Evolutionary conservation across 2,888 invertebrate species (phyloP).

Genomic region (Sisyra terminalis): DNA sequence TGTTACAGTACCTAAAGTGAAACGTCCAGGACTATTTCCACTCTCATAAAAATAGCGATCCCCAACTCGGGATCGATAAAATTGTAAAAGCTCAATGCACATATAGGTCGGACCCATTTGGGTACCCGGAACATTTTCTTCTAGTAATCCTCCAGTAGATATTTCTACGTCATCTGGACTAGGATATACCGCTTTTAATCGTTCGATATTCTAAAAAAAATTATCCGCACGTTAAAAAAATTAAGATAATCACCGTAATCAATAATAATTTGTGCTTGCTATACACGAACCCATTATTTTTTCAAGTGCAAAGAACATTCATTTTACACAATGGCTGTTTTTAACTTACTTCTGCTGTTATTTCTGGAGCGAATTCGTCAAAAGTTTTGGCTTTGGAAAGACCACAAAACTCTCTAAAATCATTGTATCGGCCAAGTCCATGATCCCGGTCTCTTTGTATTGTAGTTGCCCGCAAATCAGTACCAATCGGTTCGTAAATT

Average conservation of each 20-base stretch:
- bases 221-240: too few species aligned
- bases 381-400: slow-evolving; percentile 49
- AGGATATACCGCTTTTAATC: slow-evolving; percentile 46
- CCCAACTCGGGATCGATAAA: slow-evolving; percentile 67
- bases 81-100: slow-evolving; percentile 76
- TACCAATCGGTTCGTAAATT: slow-evolving; percentile 46
- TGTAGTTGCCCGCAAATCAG: slow-evolving; percentile 65
- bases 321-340: too few species aligned
- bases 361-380: slow-evolving; percentile 51
- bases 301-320: too few species aligned
- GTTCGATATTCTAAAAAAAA: slow-evolving; percentile 45
- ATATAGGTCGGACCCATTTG: slow-evolving; percentile 76
- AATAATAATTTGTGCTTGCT: too few species aligned
- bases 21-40: slow-evolving; percentile 40
- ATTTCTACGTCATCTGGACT: slow-evolving; percentile 70
- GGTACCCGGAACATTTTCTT: slow-evolving; percentile 57
- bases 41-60: slow-evolving; percentile 79
- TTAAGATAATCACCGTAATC: too few species aligned
- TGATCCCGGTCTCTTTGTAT: slow-evolving; percentile 79
- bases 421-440: slow-evolving; percentile 62
- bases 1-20: slow-evolving; percentile 38
- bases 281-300: too few species aligned
- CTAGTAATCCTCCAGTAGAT: slow-evolving; percentile 70
- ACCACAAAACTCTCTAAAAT: slow-evolving; percentile 61
- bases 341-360: slow-evolving; percentile 42